Base-by-base conservation (phyloP, 2,797 vertebrate species). In the Scomberomorus guttatus region DNA sequence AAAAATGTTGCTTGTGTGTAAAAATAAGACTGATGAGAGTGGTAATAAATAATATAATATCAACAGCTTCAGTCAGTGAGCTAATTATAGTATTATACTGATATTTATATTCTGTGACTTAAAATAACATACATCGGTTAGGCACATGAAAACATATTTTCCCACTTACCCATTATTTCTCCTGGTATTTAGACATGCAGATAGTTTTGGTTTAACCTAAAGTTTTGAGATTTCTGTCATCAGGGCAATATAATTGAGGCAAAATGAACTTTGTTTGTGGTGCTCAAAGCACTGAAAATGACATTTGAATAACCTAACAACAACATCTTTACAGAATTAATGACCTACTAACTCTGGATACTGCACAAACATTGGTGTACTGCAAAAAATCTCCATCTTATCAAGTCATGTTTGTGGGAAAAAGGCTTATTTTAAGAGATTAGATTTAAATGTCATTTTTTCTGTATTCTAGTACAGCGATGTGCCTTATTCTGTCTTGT, bases 1-100 rank as follows among this genome's bases (percentile, higher is more conserved):
- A 84, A 78, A 89, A 81, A 86, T 72, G 54, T 51, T 72, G 50
- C 44, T 58, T 54, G 71, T 67, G 42, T 55, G 70, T 32, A 63
- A 72, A 57, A 29, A 79, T 56, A 69, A 79, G 72, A 65, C 61
- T 18, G 58, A 78, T 75, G 81, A 79, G 32, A 42, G 6, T 24
- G 12, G 11, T 48, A 61, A 82, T 80, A 67, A 72, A 84, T 81
- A 60, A 61, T 9, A 3, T n/a, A 25, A 71, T 42, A 80, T 77
- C 82, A 84, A 86, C 83, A 88, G 2, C 37, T 44, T 75, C 24
- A 57, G 34, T 61, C 72, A 72, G 61, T 4, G 14, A 48, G 59
- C 24, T 65, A 76, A 82, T 86, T 76, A 58, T 58, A 75, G 54
- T 77, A 82, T 80, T 48, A 70, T 18, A 56, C 1, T 22, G 14